Evolutionary conservation across 2,888 invertebrate genomes (phyloP).

Genomic region (Diploptera punctata): DNA sequence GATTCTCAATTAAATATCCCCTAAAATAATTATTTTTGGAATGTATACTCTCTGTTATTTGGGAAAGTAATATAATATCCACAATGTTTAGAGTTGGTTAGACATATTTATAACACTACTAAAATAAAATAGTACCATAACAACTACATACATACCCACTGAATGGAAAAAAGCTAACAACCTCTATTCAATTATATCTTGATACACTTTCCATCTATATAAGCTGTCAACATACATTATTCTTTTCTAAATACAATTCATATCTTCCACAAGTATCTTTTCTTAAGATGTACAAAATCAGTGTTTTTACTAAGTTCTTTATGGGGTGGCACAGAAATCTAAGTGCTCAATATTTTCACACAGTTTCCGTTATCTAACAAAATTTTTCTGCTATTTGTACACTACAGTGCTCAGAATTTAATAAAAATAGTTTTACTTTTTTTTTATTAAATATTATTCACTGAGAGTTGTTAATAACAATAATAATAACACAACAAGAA

Average conservation of each 20-base stretch:
- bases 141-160: constrained; percentile 7
- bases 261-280: no score
- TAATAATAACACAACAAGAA: no score
- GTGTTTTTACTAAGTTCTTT: neutral
- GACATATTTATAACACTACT: neutral
- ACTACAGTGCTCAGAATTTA: neutral
- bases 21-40: no score
- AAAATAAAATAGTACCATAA: constrained; percentile 19
- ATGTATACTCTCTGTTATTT: no score
- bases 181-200: neutral
- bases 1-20: no score
- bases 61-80: no score
- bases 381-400: neutral
- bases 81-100: neutral
- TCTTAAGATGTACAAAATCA: neutral
- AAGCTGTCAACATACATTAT: constrained; percentile 5
- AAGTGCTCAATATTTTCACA: no score
- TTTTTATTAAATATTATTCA: neutral
- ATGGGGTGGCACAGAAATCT: constrained; percentile 17
- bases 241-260: constrained; percentile 1
- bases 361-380: neutral
- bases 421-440: neutral
- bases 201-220: constrained; percentile 6
- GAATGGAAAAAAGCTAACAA: constrained; percentile 14
- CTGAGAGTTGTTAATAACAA: no score